A percentile compares a stretch with the other conserved stretches of the same genome.
phyloP scores from a whole-genome alignment of 2,888 invertebrate species.

The Ditula angustiorana region DNA sequence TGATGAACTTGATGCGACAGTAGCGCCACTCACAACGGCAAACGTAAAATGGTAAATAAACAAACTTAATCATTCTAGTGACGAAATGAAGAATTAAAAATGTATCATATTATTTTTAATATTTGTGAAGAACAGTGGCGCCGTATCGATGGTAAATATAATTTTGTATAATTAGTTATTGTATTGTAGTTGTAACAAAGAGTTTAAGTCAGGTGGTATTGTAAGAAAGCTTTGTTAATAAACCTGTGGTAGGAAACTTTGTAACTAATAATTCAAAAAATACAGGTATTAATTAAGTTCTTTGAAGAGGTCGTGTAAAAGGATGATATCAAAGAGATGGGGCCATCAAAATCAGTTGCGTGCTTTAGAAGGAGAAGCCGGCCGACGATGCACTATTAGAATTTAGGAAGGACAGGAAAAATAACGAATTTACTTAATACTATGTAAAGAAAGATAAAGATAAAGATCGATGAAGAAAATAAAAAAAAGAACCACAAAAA shows the following conservation, averaged over 20 bases:
- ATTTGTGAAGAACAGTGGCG: neutral
- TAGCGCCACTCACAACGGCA: neutral
- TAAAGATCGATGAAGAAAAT: no score
- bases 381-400: no score
- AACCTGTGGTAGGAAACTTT: neutral
- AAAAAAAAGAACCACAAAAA: no score
- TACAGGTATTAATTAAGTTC: no score
- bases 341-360: no score
- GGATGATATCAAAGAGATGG: no score
- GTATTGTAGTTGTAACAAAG: slow-evolving; percentile 16
- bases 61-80: neutral
- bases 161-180: neutral
- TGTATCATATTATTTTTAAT: neutral
- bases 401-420: no score
- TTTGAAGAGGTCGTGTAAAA: no score
- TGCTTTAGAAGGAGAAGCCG: no score
- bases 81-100: neutral
- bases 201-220: slow-evolving; percentile 3
- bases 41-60: slow-evolving; percentile 4
- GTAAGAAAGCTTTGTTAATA: slow-evolving; percentile 19
- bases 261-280: no score
- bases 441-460: no score
- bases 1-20: neutral
- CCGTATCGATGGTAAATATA: neutral
- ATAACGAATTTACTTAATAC: no score